Evolutionary conservation across 2,113 vertebrate species (phyloP), one percentile per base, ranked within the genome.

Genomic region (Leucopsar rothschildi): DNA sequence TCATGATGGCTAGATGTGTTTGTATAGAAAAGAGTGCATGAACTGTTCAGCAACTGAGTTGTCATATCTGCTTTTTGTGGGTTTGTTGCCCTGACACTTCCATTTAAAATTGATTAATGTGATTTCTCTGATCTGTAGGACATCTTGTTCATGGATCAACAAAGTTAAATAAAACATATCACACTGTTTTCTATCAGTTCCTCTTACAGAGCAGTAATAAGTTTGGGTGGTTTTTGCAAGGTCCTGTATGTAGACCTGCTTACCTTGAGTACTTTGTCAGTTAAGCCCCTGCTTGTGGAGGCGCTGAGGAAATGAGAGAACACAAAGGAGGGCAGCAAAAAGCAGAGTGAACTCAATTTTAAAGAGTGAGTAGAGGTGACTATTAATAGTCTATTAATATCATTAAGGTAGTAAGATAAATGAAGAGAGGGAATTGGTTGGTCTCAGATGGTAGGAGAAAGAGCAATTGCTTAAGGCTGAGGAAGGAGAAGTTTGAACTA

Each of bases 401-500:
- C 93, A 84, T 72, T 87, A 75, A 94, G 92, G 69, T 92, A 96
- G 94, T 86, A 82, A 88, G 86, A 84, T 94, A 97, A 97, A 97
- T 97, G 72, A 97, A 92, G 92, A 70, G 80, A 96, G 96, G 95
- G 96, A 97, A 97, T 97, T 97, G 82, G 69, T 76, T 78, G 81
- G 90, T 96, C 96, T 96, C 96, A 93, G 68, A n/a, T 84, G 96
- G 76, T 49, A 93, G 86, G 79, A 94, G 90, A 94, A 86, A 77
- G 82, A 85, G 88, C 93, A 86, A 33, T 86, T 0, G 4, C 92
- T 95, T 81, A 86, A 93, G 69, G 92, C 94, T 92, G 72, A 90
- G 94, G 96, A 96, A 96, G 94, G 88, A 92, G 24, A 92, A 94
- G 85, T 94, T 92, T 96, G 94, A 96, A 95, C 95, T 94, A 97